Conservation (phyloP, 1,140 invertebrate genomes). For the Coboldia fuscipes region DNA sequence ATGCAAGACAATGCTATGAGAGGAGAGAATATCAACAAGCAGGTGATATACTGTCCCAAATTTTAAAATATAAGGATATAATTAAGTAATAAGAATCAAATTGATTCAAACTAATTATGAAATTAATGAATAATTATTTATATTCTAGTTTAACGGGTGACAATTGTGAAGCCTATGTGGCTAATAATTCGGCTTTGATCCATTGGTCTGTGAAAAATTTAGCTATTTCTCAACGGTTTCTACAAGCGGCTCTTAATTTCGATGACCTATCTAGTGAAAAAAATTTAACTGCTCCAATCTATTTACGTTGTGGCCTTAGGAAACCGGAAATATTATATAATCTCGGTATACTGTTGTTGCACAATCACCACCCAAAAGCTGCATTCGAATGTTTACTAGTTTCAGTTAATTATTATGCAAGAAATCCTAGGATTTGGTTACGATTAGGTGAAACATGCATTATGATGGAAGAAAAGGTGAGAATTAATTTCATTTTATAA, state of each 20-base stretch:
- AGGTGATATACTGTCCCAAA: no score
- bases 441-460: slow-evolving; percentile 85
- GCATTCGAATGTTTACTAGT: slow-evolving; percentile 87
- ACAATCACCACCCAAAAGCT: slow-evolving; percentile 51
- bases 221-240: slow-evolving; percentile 64
- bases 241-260: slow-evolving; percentile 63
- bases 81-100: no score
- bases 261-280: slow-evolving; percentile 39
- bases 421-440: slow-evolving; percentile 78
- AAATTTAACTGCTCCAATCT: slow-evolving; percentile 8
- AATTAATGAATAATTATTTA: no score
- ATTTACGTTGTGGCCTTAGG: slow-evolving; percentile 25
- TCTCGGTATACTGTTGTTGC: slow-evolving; percentile 66
- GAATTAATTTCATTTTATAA: slow-evolving; percentile 5
- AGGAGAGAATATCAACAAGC: no score
- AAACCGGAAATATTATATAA: slow-evolving; percentile 77
- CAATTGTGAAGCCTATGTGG: slow-evolving; percentile 45
- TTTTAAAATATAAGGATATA: no score
- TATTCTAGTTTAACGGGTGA: slow-evolving; percentile 34
- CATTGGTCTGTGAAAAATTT: slow-evolving; percentile 73
- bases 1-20: no score
- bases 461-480: slow-evolving; percentile 39
- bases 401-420: slow-evolving; percentile 63
- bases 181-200: slow-evolving; percentile 78
- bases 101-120: no score